Evolutionary conservation across 2,888 invertebrate genomes (phyloP).

Genomic region (Tigriopus californicus): DNA sequence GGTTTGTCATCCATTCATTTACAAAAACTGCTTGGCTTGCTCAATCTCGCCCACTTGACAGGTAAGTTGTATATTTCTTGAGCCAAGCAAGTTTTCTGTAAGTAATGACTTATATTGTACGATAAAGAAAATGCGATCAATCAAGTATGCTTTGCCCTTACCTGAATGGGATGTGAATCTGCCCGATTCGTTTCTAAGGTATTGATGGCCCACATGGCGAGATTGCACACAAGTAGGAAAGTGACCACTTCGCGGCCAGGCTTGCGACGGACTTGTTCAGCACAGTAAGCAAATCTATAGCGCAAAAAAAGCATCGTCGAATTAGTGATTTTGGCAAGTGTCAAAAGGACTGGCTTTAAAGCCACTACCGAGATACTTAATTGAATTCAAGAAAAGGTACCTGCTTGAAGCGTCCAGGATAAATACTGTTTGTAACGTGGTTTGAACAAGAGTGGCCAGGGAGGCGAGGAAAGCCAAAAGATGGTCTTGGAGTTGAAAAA

Average conservation of each 20-base stretch:
- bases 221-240: constrained; percentile 60
- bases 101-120: no score
- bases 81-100: no score
- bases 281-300: background rate
- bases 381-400: constrained; percentile 34
- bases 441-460: constrained; percentile 47
- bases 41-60: no score
- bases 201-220: constrained; percentile 87
- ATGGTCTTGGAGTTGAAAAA: constrained; percentile 30
- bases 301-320: background rate
- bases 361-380: no score
- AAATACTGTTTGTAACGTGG: constrained; percentile 56
- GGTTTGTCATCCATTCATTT: no score
- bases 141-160: background rate
- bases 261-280: constrained; percentile 51
- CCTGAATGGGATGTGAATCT: constrained; percentile 72
- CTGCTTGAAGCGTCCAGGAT: constrained; percentile 39
- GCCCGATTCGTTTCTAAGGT: constrained; percentile 76
- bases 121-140: no score
- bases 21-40: no score
- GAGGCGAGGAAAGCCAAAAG: constrained; percentile 14
- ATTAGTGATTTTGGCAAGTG: constrained; percentile 39
- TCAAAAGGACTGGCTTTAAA: no score
- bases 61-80: no score
- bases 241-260: constrained; percentile 86